Evolutionary conservation across 2,888 invertebrate genomes (phyloP).

Genomic region (Hirtodrosophila histrioides): DNA sequence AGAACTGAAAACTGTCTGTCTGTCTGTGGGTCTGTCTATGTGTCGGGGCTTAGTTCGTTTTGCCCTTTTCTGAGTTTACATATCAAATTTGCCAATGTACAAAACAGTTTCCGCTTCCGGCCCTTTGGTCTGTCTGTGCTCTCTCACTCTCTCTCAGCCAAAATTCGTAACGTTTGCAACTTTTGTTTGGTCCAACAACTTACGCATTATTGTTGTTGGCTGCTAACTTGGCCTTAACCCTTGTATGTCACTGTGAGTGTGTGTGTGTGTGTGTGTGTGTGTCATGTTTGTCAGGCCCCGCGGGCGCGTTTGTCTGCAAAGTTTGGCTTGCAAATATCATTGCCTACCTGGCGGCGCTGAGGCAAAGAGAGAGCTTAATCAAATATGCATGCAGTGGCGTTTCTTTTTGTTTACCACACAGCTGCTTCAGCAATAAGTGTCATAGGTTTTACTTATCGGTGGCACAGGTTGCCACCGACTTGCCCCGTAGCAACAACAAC

Average conservation of each 20-base stretch:
- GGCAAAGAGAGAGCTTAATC: conserved; percentile 57
- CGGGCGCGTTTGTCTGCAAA: conserved; percentile 65
- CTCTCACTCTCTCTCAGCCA: neutral
- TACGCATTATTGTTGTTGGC: conserved; percentile 46
- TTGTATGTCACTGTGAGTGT: conserved; percentile 1
- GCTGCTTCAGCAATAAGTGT: conserved; percentile 62
- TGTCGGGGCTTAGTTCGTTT: conserved; percentile 16
- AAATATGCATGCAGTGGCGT: conserved; percentile 62
- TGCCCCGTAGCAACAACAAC: conserved; percentile 15
- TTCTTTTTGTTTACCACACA: conserved; percentile 49
- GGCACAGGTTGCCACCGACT: conserved; percentile 25
- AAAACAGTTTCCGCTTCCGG: conserved; percentile 67
- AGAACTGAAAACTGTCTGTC: conserved; percentile 30
- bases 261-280: neutral
- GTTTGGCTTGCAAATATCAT: conserved; percentile 66
- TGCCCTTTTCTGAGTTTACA: conserved; percentile 31
- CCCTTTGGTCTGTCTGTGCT: conserved; percentile 46
- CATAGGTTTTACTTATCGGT: conserved; percentile 52
- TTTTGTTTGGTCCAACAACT: conserved; percentile 54
- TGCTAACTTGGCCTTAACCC: conserved; percentile 44
- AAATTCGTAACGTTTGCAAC: conserved; percentile 34
- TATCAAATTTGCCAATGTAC: conserved; percentile 61
- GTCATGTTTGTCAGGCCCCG: conserved; percentile 32
- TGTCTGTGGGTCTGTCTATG: conserved; percentile 2
- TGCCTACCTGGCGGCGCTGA: conserved; percentile 52